phyloP scores from a whole-genome alignment of 2,888 invertebrate species.

The Epinotia bilunana region DNA sequence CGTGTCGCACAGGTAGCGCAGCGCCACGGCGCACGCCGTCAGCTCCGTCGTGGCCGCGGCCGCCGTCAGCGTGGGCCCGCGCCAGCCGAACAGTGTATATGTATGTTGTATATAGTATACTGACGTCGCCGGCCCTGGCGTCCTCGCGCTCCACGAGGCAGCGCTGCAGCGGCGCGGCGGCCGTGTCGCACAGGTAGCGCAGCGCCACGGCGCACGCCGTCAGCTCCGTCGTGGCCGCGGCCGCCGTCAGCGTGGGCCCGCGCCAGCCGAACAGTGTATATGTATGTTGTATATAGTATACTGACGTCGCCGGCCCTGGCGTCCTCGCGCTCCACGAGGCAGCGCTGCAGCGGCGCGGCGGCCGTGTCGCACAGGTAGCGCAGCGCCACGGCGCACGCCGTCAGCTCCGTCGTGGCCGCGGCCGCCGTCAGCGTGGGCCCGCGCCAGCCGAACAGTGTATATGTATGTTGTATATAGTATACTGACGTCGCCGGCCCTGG shows the following conservation, averaged over 20 bases:
- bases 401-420: constrained; percentile 83
- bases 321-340: constrained; percentile 92
- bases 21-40: constrained; percentile 87
- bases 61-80: constrained; percentile 53
- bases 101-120: constrained; percentile 49
- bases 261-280: no score
- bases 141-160: constrained; percentile 93
- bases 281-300: constrained; percentile 36
- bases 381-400: constrained; percentile 87
- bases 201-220: constrained; percentile 88
- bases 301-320: constrained; percentile 91
- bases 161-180: constrained; percentile 92
- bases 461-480: no score
- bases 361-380: constrained; percentile 95
- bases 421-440: constrained; percentile 59
- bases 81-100: no score
- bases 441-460: not conserved
- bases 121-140: constrained; percentile 91
- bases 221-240: constrained; percentile 83
- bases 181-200: constrained; percentile 94
- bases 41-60: constrained; percentile 84
- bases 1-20: constrained; percentile 94
- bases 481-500: no score
- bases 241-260: constrained; percentile 55
- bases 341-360: constrained; percentile 92